Evolutionary conservation across 2,888 invertebrate genomes (phyloP), one percentile per base, ranked within the genome.

Genomic region (Argynnis bischoffii): DNA sequence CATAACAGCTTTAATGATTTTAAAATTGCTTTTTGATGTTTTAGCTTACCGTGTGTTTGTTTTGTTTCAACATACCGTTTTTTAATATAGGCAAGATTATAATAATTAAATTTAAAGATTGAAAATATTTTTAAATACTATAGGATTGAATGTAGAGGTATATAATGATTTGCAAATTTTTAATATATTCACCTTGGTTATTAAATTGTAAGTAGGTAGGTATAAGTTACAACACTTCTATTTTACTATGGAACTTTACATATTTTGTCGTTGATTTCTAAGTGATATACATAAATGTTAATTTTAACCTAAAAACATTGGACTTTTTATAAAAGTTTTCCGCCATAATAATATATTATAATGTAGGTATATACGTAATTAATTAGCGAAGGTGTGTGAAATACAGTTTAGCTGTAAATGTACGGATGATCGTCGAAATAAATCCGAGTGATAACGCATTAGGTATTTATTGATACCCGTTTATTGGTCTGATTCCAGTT

Each of bases 341-440:
- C 51, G 41, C 61, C 13, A 67, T 53, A 57, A 66, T 66, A 61
- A 64, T 64, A 61, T 64, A 61, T 21, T 53, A 54, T 56, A 46
- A 31, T 31, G n/a, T 59, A 16, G n/a, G n/a, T 55, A 55, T 48
- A 47, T 48, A 66, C 18, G 54, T 69, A 64, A 64, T 66, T 73
- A 87, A 87, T 89, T 90, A 90, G 85, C 88, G 76, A 69, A 69
- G 41, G 73, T 68, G 78, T 84, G 88, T 78, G 84, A 89, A 86
- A 69, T 55, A 72, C 68, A 71, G 66, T 68, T 72, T 48, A 67
- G 69, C 69, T 69, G 64, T 72, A 72, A 67, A 70, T 72, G 69
- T 74, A 57, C 67, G 71, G 69, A 75, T 74, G 69, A 75, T 75
- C 67, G 67, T 66, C 71, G 64, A 74, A 76, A 71, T 73, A 76